These are phyloP conservation scores for Chelon auratus DNA, from an alignment of 2,797 vertebrate genomes.

Conservation along the genomic window DNA sequence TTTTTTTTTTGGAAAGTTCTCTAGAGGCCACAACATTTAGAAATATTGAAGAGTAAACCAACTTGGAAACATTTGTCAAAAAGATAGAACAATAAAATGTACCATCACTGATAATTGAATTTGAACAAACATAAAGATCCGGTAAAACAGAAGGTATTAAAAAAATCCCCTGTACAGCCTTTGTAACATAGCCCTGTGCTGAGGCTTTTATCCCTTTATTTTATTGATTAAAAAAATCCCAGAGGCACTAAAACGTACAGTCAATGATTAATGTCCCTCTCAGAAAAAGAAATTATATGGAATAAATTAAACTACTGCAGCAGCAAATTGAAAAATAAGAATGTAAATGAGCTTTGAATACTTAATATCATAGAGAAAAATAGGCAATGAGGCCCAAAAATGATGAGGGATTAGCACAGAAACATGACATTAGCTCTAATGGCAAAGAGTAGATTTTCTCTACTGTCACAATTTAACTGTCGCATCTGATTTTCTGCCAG, in stretches of 20 bases:
- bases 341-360: constrained; percentile 99
- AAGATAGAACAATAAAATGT: constrained; percentile 60
- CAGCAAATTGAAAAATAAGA: constrained; percentile 99
- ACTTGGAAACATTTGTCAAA: constrained; percentile 53
- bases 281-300: constrained; percentile 99
- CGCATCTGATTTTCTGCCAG: constrained; percentile 82
- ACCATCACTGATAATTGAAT: constrained; percentile 68
- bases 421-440: constrained; percentile 89
- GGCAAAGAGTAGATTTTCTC: constrained; percentile 75
- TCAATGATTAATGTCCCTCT: constrained; percentile 99
- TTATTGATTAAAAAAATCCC: constrained; percentile 93
- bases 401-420: constrained; percentile 91
- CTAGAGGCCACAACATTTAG: constrained; percentile 21
- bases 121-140: constrained; percentile 67
- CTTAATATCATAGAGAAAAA: constrained; percentile 99
- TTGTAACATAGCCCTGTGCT: constrained; percentile 62
- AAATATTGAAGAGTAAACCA: constrained; percentile 39
- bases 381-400: constrained; percentile 92
- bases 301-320: constrained; percentile 99
- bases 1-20: constrained; percentile 51
- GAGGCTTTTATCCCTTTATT: constrained; percentile 86
- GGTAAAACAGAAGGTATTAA: constrained; percentile 55
- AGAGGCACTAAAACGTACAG: constrained; percentile 99
- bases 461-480: constrained; percentile 85
- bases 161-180: constrained; percentile 53